Conservation (phyloP, 37 sponge, comb jelly and placozoan species). For the Beroe ovata region DNA sequence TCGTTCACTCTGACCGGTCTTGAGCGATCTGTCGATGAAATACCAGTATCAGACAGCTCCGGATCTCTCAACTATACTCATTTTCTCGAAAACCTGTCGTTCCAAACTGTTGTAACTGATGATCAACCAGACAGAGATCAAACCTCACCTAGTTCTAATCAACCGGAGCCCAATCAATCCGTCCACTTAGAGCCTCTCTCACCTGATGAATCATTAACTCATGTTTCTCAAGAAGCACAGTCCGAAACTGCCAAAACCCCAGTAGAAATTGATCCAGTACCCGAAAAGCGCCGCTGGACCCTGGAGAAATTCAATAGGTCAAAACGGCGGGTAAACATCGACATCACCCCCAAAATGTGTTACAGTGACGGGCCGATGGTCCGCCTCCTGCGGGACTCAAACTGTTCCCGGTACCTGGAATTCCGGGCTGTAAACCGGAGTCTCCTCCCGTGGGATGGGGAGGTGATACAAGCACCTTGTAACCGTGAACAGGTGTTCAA, state of each 20-base stretch:
- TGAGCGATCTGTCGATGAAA: background rate
- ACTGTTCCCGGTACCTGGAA: conserved; percentile 81
- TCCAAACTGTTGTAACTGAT: background rate
- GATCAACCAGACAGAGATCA: background rate
- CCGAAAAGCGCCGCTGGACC: conserved; percentile 29
- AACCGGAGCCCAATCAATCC: background rate
- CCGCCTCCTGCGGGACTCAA: conserved; percentile 7
- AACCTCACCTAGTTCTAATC: background rate
- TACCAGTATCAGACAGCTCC: background rate
- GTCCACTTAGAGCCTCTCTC: background rate
- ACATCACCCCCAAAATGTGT: conserved; percentile 46
- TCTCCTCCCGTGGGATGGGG: conserved; percentile 65
- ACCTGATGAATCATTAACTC: background rate
- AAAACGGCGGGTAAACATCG: conserved; percentile 41
- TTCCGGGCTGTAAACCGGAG: conserved; percentile 80
- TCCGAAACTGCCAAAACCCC: background rate
- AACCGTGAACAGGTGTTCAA: conserved; percentile 90
- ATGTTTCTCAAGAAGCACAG: background rate
- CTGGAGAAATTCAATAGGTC: background rate
- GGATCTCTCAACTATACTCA: background rate
- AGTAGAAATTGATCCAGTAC: too few species aligned
- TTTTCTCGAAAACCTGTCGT: background rate
- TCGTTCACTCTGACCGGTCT: conserved; percentile 82
- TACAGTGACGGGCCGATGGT: conserved; percentile 36
- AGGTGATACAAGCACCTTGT: conserved; percentile 80